A percentile compares a stretch with the other conserved stretches of the same genome.
These are phyloP conservation scores for Sorex maritimensis DNA, from an alignment of 2,797 vertebrate species.

Conservation along the genomic window DNA sequence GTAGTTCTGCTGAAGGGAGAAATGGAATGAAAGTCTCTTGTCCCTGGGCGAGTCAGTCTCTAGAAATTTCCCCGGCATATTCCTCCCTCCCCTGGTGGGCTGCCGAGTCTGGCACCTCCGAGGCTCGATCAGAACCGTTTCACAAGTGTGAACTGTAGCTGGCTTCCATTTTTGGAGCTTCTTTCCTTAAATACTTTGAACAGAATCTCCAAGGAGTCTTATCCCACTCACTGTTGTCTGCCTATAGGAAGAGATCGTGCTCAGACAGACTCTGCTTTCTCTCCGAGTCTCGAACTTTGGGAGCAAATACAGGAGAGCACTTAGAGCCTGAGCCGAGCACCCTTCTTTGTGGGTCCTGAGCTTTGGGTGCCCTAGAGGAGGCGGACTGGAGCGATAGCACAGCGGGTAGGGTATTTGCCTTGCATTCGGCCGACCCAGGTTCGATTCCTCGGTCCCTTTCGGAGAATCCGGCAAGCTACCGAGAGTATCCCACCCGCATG, in stretches of 20 bases:
- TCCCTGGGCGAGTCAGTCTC: constrained; percentile 43
- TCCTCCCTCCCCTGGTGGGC: constrained; percentile 68
- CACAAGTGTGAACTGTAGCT: constrained; percentile 78
- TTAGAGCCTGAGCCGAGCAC: too few species aligned
- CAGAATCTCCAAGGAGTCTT: constrained; percentile 72
- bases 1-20: background rate
- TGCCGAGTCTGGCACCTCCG: constrained; percentile 69
- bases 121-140: constrained; percentile 81
- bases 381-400: too few species aligned
- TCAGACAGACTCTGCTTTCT: constrained; percentile 1
- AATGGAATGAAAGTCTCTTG: background rate
- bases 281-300: background rate
- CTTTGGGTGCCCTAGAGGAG: too few species aligned
- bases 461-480: too few species aligned
- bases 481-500: too few species aligned
- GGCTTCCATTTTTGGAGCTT: constrained; percentile 72
- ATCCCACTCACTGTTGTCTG: constrained; percentile 26
- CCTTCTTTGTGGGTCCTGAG: too few species aligned
- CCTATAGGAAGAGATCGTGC: constrained; percentile 50
- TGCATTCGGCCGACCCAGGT: too few species aligned
- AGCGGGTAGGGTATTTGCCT: too few species aligned
- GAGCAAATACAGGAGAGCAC: background rate
- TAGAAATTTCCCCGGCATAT: constrained; percentile 63
- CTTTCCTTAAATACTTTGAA: constrained; percentile 80
- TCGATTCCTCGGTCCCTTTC: too few species aligned